phyloP scores from a whole-genome alignment of 1,140 invertebrate species.

The Helicoverpa zea region DNA sequence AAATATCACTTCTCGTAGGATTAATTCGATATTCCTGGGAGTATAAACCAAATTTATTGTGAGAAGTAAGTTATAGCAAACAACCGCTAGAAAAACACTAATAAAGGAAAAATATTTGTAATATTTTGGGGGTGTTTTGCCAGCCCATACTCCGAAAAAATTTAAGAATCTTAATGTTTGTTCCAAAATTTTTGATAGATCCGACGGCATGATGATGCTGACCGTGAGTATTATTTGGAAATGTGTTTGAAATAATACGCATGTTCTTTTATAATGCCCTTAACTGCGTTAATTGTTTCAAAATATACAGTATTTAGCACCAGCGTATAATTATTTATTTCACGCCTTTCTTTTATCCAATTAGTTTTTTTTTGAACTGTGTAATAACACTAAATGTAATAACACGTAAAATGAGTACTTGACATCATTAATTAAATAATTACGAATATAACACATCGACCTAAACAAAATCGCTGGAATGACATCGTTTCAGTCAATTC shows the following conservation, averaged over 20 bases:
- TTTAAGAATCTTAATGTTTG: conserved; percentile 54
- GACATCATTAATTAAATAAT: not conserved
- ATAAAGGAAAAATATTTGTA: conserved; percentile 69
- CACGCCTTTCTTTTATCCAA: conserved; percentile 34
- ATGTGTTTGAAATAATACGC: not conserved
- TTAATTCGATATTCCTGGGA: conserved; percentile 67
- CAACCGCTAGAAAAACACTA: conserved; percentile 65
- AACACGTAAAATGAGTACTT: not conserved
- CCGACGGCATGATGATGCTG: conserved; percentile 29
- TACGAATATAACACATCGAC: too few relatives aligned
- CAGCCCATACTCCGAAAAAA: conserved; percentile 71
- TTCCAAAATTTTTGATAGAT: conserved; percentile 36
- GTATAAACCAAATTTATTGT: conserved; percentile 69
- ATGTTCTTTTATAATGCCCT: not conserved
- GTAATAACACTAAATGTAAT: conserved; percentile 44
- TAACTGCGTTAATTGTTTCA: conserved; percentile 33
- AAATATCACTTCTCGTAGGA: conserved; percentile 74
- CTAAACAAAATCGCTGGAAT: too few relatives aligned
- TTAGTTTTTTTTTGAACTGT: conserved; percentile 44
- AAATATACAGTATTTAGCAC: not conserved
- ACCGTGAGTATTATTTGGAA: not conserved
- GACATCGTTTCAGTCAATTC: too few relatives aligned
- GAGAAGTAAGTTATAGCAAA: conserved; percentile 67
- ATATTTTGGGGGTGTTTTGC: conserved; percentile 50
- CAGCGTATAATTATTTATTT: conserved; percentile 50